Conservation (phyloP, 2,888 invertebrate species). For the Drosophila engyochracea region DNA sequence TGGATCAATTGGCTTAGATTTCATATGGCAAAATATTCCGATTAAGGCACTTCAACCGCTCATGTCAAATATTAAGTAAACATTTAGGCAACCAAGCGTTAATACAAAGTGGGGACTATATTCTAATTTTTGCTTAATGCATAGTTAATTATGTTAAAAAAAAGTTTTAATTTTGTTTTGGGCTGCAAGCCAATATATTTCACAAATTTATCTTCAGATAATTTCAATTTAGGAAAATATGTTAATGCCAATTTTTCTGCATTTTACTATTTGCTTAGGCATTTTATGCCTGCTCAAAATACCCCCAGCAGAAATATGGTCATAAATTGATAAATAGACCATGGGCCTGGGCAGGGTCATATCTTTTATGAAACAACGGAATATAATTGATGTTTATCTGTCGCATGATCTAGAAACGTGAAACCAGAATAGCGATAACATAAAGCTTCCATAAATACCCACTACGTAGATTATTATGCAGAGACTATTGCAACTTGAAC, state of each 20-base stretch:
- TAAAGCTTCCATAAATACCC: slow-evolving; percentile 36
- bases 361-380: slow-evolving; percentile 49
- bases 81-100: not conserved
- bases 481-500: not conserved
- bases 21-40: not conserved
- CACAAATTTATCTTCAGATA: not conserved
- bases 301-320: slow-evolving; percentile 12
- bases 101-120: not conserved
- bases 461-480: not conserved
- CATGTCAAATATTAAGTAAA: not conserved
- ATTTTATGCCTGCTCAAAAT: not conserved
- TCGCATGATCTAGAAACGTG: slow-evolving; percentile 56
- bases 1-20: slow-evolving; percentile 21
- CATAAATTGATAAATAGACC: slow-evolving; percentile 41
- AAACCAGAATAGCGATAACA: slow-evolving; percentile 23
- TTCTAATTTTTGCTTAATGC: not conserved
- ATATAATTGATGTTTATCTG: slow-evolving; percentile 50
- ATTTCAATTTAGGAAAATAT: not conserved
- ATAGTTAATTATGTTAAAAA: not conserved
- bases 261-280: not conserved
- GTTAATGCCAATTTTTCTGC: not conserved
- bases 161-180: not conserved
- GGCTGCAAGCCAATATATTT: not conserved
- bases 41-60: not conserved
- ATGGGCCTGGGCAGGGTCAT: slow-evolving; percentile 23